Evolutionary conservation across 2,888 invertebrate species (phyloP).

Genomic region (Athrips mouffetella): DNA sequence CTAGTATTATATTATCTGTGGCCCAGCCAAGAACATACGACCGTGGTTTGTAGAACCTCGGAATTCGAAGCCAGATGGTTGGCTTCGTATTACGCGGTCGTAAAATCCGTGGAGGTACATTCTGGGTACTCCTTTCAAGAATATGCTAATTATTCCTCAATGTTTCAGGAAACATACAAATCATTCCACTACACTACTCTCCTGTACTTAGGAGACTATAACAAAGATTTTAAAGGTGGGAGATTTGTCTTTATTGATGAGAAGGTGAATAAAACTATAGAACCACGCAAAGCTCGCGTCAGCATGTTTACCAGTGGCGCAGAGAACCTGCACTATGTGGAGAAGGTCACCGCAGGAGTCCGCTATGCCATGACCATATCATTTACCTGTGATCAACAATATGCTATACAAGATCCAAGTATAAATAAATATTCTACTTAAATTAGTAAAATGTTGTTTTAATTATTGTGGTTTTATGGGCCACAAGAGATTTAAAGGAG

Average conservation of each 20-base stretch:
- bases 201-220: slow-evolving; percentile 87
- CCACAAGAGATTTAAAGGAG: too few species aligned
- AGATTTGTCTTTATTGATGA: slow-evolving; percentile 87
- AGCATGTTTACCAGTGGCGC: slow-evolving; percentile 92
- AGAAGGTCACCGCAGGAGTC: slow-evolving; percentile 85
- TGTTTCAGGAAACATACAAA: slow-evolving; percentile 87
- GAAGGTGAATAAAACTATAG: slow-evolving; percentile 82
- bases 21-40: too few species aligned
- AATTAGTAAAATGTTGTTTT: not conserved
- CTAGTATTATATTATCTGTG: too few species aligned
- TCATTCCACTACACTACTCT: slow-evolving; percentile 93
- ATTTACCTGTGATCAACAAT: slow-evolving; percentile 87
- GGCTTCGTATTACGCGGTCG: not conserved
- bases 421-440: slow-evolving; percentile 40
- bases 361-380: slow-evolving; percentile 91
- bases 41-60: too few species aligned
- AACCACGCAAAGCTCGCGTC: slow-evolving; percentile 87
- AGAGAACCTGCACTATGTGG: slow-evolving; percentile 91
- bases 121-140: not conserved
- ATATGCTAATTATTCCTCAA: not conserved
- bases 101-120: not conserved
- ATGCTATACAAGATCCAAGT: slow-evolving; percentile 80
- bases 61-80: too few species aligned
- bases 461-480: not conserved
- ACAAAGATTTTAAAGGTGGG: slow-evolving; percentile 88